Evolutionary conservation across 2,797 vertebrate genomes (phyloP).

Genomic region (Sciurus carolinensis): DNA sequence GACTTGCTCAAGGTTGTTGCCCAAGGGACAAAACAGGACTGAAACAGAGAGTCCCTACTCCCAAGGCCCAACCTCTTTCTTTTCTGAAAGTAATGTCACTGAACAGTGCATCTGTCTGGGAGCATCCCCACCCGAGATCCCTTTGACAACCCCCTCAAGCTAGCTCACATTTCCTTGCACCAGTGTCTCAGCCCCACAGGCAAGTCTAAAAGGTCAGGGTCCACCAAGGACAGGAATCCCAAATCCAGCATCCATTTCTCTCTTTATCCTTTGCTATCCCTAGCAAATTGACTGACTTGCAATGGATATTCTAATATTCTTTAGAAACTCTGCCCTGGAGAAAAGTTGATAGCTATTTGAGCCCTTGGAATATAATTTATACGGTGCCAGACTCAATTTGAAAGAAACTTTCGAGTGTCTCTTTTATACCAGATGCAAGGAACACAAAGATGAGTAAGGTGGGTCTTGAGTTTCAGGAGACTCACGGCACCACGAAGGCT

Average conservation of each 20-base stretch:
- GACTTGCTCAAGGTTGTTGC: background rate
- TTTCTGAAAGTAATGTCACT: background rate
- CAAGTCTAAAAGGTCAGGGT: background rate
- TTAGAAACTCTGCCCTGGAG: background rate
- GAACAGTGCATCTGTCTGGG: background rate
- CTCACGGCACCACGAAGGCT: background rate
- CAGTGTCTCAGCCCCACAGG: background rate
- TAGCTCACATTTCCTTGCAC: background rate
- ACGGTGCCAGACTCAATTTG: background rate
- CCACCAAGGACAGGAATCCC: background rate
- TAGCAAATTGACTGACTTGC: background rate
- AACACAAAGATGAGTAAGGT: background rate
- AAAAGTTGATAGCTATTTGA: background rate
- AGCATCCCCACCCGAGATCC: rapidly evolving
- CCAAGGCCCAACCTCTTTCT: background rate
- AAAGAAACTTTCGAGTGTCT: background rate
- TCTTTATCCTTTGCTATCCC: background rate
- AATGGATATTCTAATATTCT: background rate
- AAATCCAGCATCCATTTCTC: background rate
- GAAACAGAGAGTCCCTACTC: background rate
- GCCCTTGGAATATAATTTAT: background rate
- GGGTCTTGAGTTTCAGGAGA: background rate
- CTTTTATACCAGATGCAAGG: background rate
- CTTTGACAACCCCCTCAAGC: background rate
- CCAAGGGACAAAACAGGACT: background rate